These are phyloP conservation scores for Alsophila aescularia DNA, from an alignment of 2,888 invertebrate species.

Conservation along the genomic window DNA sequence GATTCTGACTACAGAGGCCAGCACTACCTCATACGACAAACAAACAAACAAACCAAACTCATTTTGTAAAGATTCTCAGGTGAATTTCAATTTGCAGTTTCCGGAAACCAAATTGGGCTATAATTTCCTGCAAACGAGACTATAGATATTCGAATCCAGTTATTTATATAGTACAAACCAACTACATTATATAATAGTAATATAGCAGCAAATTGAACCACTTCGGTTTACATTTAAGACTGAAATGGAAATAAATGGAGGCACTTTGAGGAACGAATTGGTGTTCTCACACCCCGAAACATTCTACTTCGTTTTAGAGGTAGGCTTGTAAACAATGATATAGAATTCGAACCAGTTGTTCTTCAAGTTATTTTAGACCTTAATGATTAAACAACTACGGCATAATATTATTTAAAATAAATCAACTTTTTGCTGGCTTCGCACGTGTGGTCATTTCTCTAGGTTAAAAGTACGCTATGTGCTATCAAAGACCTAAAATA, in stretches of 20 bases:
- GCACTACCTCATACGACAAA: too few relatives aligned
- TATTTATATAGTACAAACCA: neutral
- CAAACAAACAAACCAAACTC: too few relatives aligned
- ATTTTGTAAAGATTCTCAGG: neutral
- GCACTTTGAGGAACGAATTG: conserved; percentile 2
- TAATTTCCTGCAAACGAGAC: conserved; percentile 9
- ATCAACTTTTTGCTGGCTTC: too few relatives aligned
- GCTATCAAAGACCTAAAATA: too few relatives aligned
- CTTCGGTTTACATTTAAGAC: conserved; percentile 2
- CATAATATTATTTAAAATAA: too few relatives aligned
- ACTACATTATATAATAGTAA: too few relatives aligned
- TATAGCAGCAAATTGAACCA: conserved; percentile 1
- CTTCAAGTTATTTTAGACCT: too few relatives aligned
- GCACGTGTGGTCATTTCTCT: too few relatives aligned
- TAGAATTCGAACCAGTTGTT: too few relatives aligned
- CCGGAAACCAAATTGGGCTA: conserved; percentile 7
- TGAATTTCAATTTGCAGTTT: conserved; percentile 23
- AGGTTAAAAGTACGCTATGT: too few relatives aligned
- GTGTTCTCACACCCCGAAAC: neutral
- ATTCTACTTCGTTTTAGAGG: neutral
- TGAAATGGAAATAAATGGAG: conserved; percentile 15
- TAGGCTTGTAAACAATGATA: neutral
- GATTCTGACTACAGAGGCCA: too few relatives aligned
- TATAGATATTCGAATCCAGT: neutral
- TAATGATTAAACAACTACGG: too few relatives aligned